Evolutionary conservation across 2,113 vertebrate species (phyloP), one percentile per base, ranked within the genome.

Genomic region (Malurus cyaneus): DNA sequence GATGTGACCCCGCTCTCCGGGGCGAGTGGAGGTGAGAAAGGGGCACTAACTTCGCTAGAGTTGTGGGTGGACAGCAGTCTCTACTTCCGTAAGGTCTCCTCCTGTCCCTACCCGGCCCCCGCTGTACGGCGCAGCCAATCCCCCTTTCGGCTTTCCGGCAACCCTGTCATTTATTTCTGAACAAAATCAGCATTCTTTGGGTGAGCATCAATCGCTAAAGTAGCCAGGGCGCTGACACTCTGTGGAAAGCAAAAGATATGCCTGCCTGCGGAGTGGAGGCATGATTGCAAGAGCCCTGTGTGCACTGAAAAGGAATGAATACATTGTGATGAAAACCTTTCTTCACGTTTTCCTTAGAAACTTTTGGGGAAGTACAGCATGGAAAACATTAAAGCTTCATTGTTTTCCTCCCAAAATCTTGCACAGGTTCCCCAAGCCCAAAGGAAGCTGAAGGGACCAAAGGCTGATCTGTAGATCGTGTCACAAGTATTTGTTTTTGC

Each of bases 1-100:
- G 52, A 44, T 20, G 25, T 71, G 17, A 17, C n/a, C 46, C 12
- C 12, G 5, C 29, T 61, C 21, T 70, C 17, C 9, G 19, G 6
- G 10, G 42, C 42, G 18, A 88, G 77, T 8, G n/a, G 65, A 56
- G 69, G 32, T 61, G 84, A 90, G 81, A 64, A 80, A 54, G 6
- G 47, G 56, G 44, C 62, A 89, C 71, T 88, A 95, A 95, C 93
- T 96, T 96, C 32, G 14, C 52, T 66, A 5, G 89, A 96, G 95
- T 93, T 93, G 56, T 67, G 47, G 41, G 78, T 86, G 71, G 83
- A 71, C 83, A 81, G 26, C 11, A 46, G 28, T 52, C 32, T 41
- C 17, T 46, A 20, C 53, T 72, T 84, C 60, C 5, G 2, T 60
- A 13, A 73, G 88, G 62, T 85, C 23, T 93, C 26, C 74, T 71